phyloP scores from a whole-genome alignment of 2,888 invertebrate species.

The Polymixis flavicincta region DNA sequence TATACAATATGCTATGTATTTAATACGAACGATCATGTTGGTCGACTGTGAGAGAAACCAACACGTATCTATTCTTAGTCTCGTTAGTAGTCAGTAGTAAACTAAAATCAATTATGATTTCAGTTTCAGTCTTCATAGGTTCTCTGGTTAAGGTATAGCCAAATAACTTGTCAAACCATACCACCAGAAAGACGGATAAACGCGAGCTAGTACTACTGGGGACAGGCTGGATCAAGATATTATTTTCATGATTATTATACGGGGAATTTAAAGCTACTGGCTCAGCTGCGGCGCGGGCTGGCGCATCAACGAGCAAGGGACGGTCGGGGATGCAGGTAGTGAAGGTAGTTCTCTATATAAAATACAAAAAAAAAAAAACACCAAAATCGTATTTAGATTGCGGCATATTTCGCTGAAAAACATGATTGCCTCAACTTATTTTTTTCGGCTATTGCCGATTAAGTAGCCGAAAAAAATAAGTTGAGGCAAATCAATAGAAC shows the following conservation, averaged over 20 bases:
- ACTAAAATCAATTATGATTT: background rate
- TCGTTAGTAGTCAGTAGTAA: too few relatives aligned
- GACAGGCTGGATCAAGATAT: too few relatives aligned
- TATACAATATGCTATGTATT: background rate
- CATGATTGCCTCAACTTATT: background rate
- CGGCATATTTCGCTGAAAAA: background rate
- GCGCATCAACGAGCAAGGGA: too few relatives aligned
- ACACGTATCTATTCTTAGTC: background rate
- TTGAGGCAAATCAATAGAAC: background rate
- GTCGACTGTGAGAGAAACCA: background rate
- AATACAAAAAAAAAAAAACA: too few relatives aligned
- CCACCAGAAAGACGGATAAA: background rate
- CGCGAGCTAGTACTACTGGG: too few relatives aligned
- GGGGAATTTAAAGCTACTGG: too few relatives aligned
- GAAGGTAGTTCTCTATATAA: background rate
- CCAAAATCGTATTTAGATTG: background rate
- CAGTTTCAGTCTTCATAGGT: too few relatives aligned
- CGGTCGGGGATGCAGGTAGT: background rate
- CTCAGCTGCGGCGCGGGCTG: too few relatives aligned
- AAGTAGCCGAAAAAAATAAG: background rate
- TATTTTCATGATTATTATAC: background rate
- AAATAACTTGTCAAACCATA: background rate
- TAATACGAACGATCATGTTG: background rate
- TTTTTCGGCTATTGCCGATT: too few relatives aligned
- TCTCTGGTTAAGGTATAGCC: background rate